Conservation (phyloP, 2,888 invertebrate genomes). For the Apamea epomidion region DNA sequence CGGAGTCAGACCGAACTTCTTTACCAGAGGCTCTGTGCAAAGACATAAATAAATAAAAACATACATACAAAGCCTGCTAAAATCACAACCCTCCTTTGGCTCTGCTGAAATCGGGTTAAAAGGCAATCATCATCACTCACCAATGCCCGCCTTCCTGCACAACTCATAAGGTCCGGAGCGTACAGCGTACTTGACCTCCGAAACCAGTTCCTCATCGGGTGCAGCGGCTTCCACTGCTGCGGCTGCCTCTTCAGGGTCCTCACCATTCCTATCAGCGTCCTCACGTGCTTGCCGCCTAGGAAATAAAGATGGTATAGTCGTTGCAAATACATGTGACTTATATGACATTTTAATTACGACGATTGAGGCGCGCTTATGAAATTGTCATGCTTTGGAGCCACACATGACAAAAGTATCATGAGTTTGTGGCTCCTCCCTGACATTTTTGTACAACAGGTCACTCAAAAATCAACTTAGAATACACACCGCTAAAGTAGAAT, state of each 20-base stretch:
- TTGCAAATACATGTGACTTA: not conserved
- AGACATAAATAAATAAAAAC: not conserved
- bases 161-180: slow-evolving; percentile 97
- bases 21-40: slow-evolving; percentile 93
- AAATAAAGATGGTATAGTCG: not conserved
- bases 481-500: not conserved
- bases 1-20: slow-evolving; percentile 97
- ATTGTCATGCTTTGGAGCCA: not conserved
- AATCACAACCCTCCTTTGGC: not conserved
- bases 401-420: too few species aligned
- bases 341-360: not conserved
- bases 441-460: not conserved
- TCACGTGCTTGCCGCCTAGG: slow-evolving; percentile 78
- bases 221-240: slow-evolving; percentile 89
- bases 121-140: slow-evolving; percentile 76
- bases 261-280: slow-evolving; percentile 91
- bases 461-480: not conserved
- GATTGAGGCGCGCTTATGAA: not conserved
- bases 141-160: slow-evolving; percentile 96
- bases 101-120: not conserved
- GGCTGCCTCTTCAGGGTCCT: slow-evolving; percentile 92
- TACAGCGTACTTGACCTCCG: slow-evolving; percentile 95
- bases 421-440: too few species aligned
- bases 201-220: slow-evolving; percentile 90
- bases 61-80: not conserved